Evolutionary conservation across 2,113 vertebrate genomes (phyloP).

Genomic region (human (Homo sapiens)): GRCh38 chr9:91574501-91575000

Average conservation of each 20-base stretch:
- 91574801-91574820: not conserved
- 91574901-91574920: not conserved
- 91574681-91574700: not conserved
- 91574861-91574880: not conserved
- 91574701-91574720: not conserved
- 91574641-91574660: not conserved
- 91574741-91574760: not conserved
- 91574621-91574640: not conserved
- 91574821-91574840: not conserved
- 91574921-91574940: not conserved
- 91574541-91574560: not conserved
- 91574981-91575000: not conserved
- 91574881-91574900: not conserved
- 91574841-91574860: not conserved
- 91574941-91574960: not conserved
- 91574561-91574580: not conserved
- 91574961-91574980: not conserved
- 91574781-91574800: not conserved
- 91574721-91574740: not conserved
- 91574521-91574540: not conserved
- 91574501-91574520: too few relatives aligned
- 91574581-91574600: not conserved
- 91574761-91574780: too few relatives aligned
- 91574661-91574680: not conserved
- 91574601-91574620: not conserved